phyloP scores from a whole-genome alignment of 2,797 vertebrate species.

The Oreortyx pictus region DNA sequence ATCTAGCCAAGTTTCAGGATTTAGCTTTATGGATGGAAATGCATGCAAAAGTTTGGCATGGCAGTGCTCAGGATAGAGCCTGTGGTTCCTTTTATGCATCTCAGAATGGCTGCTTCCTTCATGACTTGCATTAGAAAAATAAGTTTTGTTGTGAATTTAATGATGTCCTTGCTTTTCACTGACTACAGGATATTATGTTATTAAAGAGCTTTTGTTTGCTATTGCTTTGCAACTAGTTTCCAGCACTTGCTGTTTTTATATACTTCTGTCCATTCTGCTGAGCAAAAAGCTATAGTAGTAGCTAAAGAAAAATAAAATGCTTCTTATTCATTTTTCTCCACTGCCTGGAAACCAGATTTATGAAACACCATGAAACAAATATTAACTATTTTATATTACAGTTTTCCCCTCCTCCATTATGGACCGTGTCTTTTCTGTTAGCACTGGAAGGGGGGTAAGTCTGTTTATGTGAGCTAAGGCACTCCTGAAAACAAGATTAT shows the following conservation, averaged over 20 bases:
- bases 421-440: slow-evolving; percentile 42
- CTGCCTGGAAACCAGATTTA: slow-evolving; percentile 51
- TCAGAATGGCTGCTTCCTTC: slow-evolving; percentile 39
- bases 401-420: slow-evolving; percentile 10
- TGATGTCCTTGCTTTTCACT: slow-evolving; percentile 34
- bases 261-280: slow-evolving; percentile 19
- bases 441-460: slow-evolving; percentile 31
- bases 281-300: not conserved
- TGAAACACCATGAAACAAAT: slow-evolving; percentile 50
- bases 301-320: not conserved
- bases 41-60: not conserved
- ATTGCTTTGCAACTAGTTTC: slow-evolving; percentile 49
- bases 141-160: slow-evolving; percentile 27
- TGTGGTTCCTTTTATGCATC: not conserved
- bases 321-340: slow-evolving; percentile 39
- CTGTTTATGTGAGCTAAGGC: slow-evolving; percentile 25
- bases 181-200: slow-evolving; percentile 39
- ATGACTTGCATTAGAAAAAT: slow-evolving; percentile 16
- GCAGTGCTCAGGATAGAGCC: not conserved
- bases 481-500: slow-evolving; percentile 69
- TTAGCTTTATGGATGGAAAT: fast-evolving
- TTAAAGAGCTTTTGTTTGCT: slow-evolving; percentile 34
- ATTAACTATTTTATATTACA: slow-evolving; percentile 52
- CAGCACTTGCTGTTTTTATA: slow-evolving; percentile 1
- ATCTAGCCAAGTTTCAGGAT: not conserved